These are phyloP conservation scores for Drosophila pachea DNA, from an alignment of 1,140 invertebrate species.

Conservation along the genomic window DNA sequence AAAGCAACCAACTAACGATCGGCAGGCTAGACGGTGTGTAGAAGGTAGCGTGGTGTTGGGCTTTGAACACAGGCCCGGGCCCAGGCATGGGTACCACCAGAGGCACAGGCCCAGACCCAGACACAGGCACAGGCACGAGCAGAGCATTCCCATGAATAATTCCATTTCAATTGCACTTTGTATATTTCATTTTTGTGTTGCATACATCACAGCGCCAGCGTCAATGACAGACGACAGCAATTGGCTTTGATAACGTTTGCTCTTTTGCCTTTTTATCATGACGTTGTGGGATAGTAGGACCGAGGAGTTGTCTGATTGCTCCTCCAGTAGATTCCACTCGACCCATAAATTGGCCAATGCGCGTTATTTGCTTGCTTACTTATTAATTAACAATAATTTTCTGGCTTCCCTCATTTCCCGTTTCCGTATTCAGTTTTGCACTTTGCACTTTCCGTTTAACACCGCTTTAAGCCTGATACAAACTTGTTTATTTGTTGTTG, in stretches of 20 bases:
- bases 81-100: background rate
- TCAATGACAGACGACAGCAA: slow-evolving; percentile 61
- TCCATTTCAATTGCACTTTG: slow-evolving; percentile 74
- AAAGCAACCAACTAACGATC: slow-evolving; percentile 53
- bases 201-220: slow-evolving; percentile 57
- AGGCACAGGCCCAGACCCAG: background rate
- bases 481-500: slow-evolving; percentile 26
- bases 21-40: slow-evolving; percentile 9
- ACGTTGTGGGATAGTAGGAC: background rate
- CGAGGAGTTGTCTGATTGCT: background rate
- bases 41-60: slow-evolving; percentile 13
- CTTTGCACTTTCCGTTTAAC: background rate
- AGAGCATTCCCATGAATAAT: slow-evolving; percentile 69
- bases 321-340: background rate
- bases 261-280: slow-evolving; percentile 21
- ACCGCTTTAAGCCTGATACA: background rate
- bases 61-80: slow-evolving; percentile 16
- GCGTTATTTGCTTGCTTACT: slow-evolving; percentile 40
- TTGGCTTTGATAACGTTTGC: slow-evolving; percentile 63
- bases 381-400: slow-evolving; percentile 61
- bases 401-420: slow-evolving; percentile 15
- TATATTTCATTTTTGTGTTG: slow-evolving; percentile 70
- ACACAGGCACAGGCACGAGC: slow-evolving; percentile 13
- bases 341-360: slow-evolving; percentile 1
- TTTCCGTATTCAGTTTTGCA: slow-evolving; percentile 27